phyloP scores from a whole-genome alignment of 2,888 invertebrate genomes.

The Cataglyphis cursor region DNA sequence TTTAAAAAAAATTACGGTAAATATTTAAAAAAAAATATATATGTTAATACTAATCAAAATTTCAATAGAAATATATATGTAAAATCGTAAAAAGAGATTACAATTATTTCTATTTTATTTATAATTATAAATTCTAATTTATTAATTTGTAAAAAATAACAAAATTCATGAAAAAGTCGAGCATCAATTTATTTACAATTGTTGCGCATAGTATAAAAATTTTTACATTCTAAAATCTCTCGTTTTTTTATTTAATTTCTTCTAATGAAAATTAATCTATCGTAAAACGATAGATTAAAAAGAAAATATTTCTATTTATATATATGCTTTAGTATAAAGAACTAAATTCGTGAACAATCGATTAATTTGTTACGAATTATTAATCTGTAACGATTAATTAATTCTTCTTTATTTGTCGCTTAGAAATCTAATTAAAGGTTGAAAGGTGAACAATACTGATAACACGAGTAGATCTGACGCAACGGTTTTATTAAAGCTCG shows the following conservation, averaged over 20 bases:
- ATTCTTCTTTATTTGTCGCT: not conserved
- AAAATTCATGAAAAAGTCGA: not conserved
- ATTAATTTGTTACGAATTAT: constrained; percentile 4
- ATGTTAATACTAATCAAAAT: not conserved
- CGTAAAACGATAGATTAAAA: not conserved
- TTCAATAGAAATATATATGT: not conserved
- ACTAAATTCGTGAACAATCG: constrained; percentile 7
- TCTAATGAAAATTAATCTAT: constrained; percentile 8
- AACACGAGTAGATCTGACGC: constrained; percentile 26
- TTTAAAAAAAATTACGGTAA: not conserved
- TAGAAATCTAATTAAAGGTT: constrained; percentile 19
- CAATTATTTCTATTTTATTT: not conserved
- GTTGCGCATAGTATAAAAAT: not conserved
- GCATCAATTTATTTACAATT: constrained; percentile 33
- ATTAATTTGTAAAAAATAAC: constrained; percentile 3
- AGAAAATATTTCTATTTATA: constrained; percentile 22
- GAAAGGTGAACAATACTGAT: constrained; percentile 22
- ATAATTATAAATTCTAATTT: constrained; percentile 8
- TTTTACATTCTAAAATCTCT: not conserved
- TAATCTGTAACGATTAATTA: too few species aligned
- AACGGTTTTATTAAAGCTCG: constrained; percentile 45
- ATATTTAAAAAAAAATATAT: not conserved
- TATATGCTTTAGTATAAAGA: not conserved
- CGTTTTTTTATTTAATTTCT: not conserved
- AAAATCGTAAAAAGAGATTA: not conserved